phyloP scores from a whole-genome alignment of 2,797 vertebrate genomes.

The Lateolabrax maculatus region DNA sequence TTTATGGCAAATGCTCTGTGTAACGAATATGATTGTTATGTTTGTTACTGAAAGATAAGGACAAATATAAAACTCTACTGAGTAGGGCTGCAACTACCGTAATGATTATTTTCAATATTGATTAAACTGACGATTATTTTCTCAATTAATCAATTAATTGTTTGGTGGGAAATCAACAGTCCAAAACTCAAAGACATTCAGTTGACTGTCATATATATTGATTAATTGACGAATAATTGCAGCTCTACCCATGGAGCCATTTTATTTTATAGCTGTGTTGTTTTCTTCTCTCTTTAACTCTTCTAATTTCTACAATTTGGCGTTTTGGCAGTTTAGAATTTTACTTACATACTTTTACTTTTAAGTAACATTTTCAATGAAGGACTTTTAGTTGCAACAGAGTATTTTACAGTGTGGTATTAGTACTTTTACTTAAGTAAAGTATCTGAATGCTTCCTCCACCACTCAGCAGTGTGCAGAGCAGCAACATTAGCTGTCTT shows the following conservation, averaged over 20 bases:
- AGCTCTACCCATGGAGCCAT: neutral
- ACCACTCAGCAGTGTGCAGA: conserved; percentile 15
- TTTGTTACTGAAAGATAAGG: neutral
- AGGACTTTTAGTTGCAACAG: neutral
- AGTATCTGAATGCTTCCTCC: neutral
- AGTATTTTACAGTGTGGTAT: neutral
- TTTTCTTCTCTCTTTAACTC: neutral
- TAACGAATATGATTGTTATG: neutral
- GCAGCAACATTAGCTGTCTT: conserved; percentile 39
- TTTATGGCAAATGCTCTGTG: neutral
- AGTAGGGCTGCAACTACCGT: neutral
- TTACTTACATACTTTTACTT: too few species aligned
- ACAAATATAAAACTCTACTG: neutral
- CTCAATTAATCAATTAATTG: neutral
- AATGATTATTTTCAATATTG: neutral
- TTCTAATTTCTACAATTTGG: neutral
- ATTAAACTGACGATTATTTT: neutral
- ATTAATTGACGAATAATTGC: neutral
- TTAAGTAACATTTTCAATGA: neutral
- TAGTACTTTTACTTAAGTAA: neutral
- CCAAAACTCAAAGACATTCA: neutral
- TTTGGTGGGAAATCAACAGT: neutral
- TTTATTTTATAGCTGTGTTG: too few species aligned
- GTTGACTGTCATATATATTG: neutral
- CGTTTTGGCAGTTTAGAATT: too few species aligned